These are phyloP conservation scores for Neomorphus geoffroyi DNA, from an alignment of 2,797 vertebrate genomes.

Conservation along the genomic window DNA sequence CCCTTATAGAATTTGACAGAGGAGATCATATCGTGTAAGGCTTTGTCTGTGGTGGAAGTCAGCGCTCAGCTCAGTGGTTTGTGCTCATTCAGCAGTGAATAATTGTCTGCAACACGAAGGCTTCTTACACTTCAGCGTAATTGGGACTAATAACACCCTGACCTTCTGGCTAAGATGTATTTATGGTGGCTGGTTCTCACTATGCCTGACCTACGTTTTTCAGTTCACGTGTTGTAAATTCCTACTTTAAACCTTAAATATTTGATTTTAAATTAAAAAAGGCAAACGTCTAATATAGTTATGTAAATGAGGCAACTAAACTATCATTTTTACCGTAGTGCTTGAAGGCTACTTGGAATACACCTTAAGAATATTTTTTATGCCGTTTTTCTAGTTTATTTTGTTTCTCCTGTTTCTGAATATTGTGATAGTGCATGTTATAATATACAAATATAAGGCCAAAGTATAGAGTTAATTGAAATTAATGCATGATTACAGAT, in stretches of 20 bases:
- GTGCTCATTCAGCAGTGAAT: conserved; percentile 69
- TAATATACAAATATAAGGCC: not conserved
- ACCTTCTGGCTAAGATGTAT: conserved; percentile 65
- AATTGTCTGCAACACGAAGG: conserved; percentile 67
- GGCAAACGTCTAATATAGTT: not conserved
- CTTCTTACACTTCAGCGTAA: conserved; percentile 64
- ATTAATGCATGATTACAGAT: not conserved
- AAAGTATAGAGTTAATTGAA: not conserved
- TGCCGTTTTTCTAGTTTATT: not conserved
- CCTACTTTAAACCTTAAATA: not conserved
- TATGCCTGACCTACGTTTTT: conserved; percentile 17
- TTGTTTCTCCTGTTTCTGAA: not conserved
- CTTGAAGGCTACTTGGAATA: not conserved
- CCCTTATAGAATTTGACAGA: conserved; percentile 31
- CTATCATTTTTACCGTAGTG: accelerated
- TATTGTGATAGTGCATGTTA: not conserved
- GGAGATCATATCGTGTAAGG: not conserved
- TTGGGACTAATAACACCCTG: conserved; percentile 74
- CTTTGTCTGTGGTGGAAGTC: conserved; percentile 45
- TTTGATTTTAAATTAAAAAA: not conserved
- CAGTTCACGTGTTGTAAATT: not conserved
- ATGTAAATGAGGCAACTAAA: not conserved
- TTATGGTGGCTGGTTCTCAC: conserved; percentile 48
- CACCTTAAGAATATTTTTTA: not conserved
- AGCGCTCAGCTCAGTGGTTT: conserved; percentile 47